Evolutionary conservation across 2,797 vertebrate genomes (phyloP).

Genomic region (Tenualosa ilisha): DNA sequence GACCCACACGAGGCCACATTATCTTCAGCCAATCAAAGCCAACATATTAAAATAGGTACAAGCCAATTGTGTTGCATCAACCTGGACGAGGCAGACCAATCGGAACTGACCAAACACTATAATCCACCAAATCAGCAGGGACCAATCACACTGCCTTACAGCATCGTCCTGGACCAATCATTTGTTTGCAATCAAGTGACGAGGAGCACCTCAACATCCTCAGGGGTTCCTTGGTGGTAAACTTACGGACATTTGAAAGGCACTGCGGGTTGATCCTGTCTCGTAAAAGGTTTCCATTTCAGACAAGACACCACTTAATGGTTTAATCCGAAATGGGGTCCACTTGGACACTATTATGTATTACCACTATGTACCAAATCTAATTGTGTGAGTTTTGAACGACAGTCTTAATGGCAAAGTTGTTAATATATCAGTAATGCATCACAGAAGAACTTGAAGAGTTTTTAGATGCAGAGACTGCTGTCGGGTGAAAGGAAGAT

Average conservation of each 20-base stretch:
- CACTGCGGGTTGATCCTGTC: constrained; percentile 2
- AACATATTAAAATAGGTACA: constrained; percentile 10
- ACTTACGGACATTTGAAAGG: not conserved
- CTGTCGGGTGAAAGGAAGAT: not conserved
- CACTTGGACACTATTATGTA: not conserved
- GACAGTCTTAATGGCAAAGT: not conserved
- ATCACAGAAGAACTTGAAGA: not conserved
- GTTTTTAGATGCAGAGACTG: not conserved
- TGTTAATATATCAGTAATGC: not conserved
- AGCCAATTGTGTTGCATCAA: constrained; percentile 20
- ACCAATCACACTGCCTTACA: constrained; percentile 50
- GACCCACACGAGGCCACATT: constrained; percentile 28
- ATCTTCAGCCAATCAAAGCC: constrained; percentile 26
- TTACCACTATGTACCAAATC: constrained; percentile 17
- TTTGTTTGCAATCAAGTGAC: not conserved
- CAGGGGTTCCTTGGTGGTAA: constrained; percentile 8
- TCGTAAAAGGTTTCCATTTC: not conserved
- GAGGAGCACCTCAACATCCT: constrained; percentile 7
- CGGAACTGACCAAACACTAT: constrained; percentile 32
- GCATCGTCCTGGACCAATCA: constrained; percentile 31
- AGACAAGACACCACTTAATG: not conserved
- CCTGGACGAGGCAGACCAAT: constrained; percentile 20
- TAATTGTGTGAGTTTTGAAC: not conserved
- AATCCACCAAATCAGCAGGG: constrained; percentile 43
- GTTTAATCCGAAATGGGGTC: not conserved